A percentile compares a stretch with the other conserved stretches of the same genome.
Conservation (phyloP, 2,888 invertebrate species). For the Drosophila anomelani region DNA sequence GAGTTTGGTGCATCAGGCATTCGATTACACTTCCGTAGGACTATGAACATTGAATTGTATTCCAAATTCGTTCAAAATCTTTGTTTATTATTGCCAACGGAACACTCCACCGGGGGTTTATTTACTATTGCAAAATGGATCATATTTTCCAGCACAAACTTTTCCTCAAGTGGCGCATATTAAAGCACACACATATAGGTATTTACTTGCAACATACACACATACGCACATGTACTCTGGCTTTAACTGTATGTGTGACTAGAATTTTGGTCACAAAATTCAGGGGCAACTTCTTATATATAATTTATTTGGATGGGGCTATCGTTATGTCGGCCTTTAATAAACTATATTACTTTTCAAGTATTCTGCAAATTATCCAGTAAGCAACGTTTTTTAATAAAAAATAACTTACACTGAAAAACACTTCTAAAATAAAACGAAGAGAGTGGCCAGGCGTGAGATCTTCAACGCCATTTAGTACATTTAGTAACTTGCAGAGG, state of each 20-base stretch:
- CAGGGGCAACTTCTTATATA: neutral
- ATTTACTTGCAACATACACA: slow-evolving; percentile 41
- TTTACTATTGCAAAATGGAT: slow-evolving; percentile 18
- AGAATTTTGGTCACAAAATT: slow-evolving; percentile 2
- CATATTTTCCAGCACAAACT: slow-evolving; percentile 38
- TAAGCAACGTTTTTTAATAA: neutral
- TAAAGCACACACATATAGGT: slow-evolving; percentile 18
- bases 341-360: neutral
- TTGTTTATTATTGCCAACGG: neutral
- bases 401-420: slow-evolving; percentile 50
- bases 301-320: neutral
- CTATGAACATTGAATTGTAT: neutral
- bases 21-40: neutral
- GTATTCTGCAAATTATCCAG: neutral
- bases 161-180: slow-evolving; percentile 27
- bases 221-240: slow-evolving; percentile 8
- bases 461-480: neutral
- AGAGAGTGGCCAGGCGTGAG: slow-evolving; percentile 15
- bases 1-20: slow-evolving; percentile 14
- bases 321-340: neutral
- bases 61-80: neutral
- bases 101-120: neutral
- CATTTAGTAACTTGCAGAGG: neutral
- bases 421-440: slow-evolving; percentile 42
- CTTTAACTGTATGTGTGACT: slow-evolving; percentile 16